Evolutionary conservation across 1,140 invertebrate genomes (phyloP), one percentile per base, ranked within the genome.

Genomic region (Papilio helenus): DNA sequence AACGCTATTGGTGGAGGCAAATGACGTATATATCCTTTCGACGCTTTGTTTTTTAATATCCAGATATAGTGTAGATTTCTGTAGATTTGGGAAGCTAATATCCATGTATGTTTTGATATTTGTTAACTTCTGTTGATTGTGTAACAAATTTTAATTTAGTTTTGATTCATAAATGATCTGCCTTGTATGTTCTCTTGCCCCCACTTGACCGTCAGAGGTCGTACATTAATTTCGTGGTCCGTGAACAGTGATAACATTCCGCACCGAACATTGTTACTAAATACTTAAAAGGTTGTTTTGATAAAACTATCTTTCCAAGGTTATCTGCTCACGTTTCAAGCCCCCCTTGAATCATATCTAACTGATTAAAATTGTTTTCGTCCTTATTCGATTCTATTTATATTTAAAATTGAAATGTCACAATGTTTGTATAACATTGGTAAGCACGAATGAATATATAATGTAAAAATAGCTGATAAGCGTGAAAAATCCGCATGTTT

Each of bases 201-300:
- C 26, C 58, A 61, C 14, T 68, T 29, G 61, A 68, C 23, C 58
- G 23, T 68, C 61, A 34, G 2, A 9, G 12, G 61, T 16, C 61
- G 26, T 14, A 29, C 14, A 68, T 26, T 61, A 68, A 34, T 68
- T 68, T 68, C 26, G 26, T 29, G 14, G 61, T 34, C 23, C 10
- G 26, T 34, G 14, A 68, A n/a, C 51, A 49, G 16, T 20, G 51
- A 20, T 55, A 55, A 9, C n/a, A 20, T 55, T 55, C 18, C 16
- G 0, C 12, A 8, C 20, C 10, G 20, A 23, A 23, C 14, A 12
- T 68, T 14, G 14, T 68, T 29, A 18, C 34, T 68, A 65, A 68
- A 68, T 68, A 29, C 61, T 68, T 68, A 68, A 34, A 68, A 34
- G 61, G 61, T 68, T 68, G 12, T 68, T 68, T 68, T 29, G 61